These are phyloP conservation scores for Chymomyza amoena DNA, from an alignment of 2,888 invertebrate species.

Conservation along the genomic window DNA sequence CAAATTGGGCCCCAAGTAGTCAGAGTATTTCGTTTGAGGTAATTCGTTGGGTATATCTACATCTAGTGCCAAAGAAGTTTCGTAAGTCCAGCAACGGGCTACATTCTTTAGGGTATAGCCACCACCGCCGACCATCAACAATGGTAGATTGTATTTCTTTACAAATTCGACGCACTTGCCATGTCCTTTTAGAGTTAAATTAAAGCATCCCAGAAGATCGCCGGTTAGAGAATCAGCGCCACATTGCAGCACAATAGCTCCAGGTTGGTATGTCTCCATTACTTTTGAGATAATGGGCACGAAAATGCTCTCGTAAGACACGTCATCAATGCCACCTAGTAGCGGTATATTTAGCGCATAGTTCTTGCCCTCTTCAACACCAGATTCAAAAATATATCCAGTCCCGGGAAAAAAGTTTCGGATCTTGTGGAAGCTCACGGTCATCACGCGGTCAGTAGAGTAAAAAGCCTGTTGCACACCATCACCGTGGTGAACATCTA, in stretches of 20 bases:
- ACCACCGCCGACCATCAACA: slow-evolving; percentile 97
- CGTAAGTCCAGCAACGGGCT: slow-evolving; percentile 99
- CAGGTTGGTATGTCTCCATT: slow-evolving; percentile 99
- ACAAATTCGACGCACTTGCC: slow-evolving; percentile 99
- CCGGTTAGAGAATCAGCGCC: slow-evolving; percentile 98
- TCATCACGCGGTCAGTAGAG: slow-evolving; percentile 99
- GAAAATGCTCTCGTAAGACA: slow-evolving; percentile 97
- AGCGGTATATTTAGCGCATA: slow-evolving; percentile 99
- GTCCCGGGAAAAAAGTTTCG: slow-evolving; percentile 99
- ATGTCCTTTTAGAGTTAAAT: slow-evolving; percentile 96
- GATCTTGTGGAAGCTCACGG: slow-evolving; percentile 98
- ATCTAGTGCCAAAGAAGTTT: slow-evolving; percentile 97
- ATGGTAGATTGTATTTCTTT: slow-evolving; percentile 97
- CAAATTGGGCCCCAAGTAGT: slow-evolving; percentile 99
- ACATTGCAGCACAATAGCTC: slow-evolving; percentile 98
- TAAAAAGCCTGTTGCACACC: slow-evolving; percentile 99
- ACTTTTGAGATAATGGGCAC: slow-evolving; percentile 97
- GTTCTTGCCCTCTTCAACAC: slow-evolving; percentile 95
- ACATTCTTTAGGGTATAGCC: slow-evolving; percentile 99
- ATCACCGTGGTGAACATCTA: slow-evolving; percentile 99
- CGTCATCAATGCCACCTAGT: slow-evolving; percentile 99
- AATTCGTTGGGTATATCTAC: slow-evolving; percentile 98
- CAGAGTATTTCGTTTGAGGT: slow-evolving; percentile 99
- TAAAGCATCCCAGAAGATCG: slow-evolving; percentile 98
- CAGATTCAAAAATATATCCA: slow-evolving; percentile 89